Evolutionary conservation across 2,888 invertebrate genomes (phyloP).

Genomic region (Drosophila falleni): DNA sequence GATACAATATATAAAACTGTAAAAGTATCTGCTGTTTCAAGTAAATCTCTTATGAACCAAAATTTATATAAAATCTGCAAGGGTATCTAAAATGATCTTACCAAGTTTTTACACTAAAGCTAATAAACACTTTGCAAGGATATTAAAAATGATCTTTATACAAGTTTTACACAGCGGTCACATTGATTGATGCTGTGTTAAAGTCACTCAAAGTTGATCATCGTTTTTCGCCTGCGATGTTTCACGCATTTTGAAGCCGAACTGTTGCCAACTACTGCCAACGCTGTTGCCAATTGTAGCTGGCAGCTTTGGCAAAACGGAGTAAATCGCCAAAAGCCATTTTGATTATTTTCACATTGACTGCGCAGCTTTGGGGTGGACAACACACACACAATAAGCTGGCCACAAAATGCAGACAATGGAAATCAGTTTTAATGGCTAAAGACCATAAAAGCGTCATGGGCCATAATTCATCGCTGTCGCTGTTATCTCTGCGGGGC

Average conservation of each 20-base stretch:
- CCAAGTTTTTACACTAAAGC: no score
- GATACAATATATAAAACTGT: no score
- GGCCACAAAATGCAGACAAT: conserved; percentile 58
- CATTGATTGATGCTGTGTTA: conserved; percentile 10
- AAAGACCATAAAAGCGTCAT: conserved; percentile 73
- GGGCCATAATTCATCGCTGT: conserved; percentile 73
- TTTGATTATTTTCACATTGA: conserved; percentile 59
- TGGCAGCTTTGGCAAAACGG: conserved; percentile 22
- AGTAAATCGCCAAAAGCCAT: conserved; percentile 39
- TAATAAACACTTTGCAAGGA: not conserved
- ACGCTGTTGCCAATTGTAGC: conserved; percentile 39
- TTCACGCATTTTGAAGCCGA: conserved; percentile 70
- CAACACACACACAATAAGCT: conserved; percentile 25
- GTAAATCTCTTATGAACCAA: no score
- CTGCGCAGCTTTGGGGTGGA: conserved; percentile 28
- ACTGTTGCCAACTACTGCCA: conserved; percentile 36
- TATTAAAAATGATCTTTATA: conserved; percentile 26
- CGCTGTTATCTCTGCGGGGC: conserved; percentile 40
- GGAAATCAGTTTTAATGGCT: conserved; percentile 74
- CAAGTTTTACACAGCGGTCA: conserved; percentile 32
- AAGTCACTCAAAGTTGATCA: conserved; percentile 49
- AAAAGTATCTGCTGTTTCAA: no score
- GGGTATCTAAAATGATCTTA: no score
- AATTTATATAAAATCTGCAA: no score
- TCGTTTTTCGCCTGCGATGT: conserved; percentile 46